A percentile compares a stretch with the other conserved stretches of the same genome.
phyloP scores from a whole-genome alignment of 2,888 invertebrate species.

The Parapristionchus giblindavisi region DNA sequence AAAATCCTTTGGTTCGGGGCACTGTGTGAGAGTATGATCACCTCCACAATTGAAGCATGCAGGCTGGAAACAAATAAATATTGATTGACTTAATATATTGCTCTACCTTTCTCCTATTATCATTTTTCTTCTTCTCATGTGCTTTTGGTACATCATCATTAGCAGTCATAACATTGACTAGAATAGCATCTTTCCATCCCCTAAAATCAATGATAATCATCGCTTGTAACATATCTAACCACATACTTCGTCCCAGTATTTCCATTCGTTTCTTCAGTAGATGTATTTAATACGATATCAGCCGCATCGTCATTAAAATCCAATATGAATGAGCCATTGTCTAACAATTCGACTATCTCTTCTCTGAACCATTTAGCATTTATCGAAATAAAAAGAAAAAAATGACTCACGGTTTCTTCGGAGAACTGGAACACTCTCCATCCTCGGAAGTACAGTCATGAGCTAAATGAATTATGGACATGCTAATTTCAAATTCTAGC shows the following conservation, averaged over 20 bases:
- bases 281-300: constrained; percentile 10
- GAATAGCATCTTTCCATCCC: not conserved
- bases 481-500: too few relatives aligned
- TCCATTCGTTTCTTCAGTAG: not conserved
- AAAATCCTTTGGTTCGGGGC: constrained; percentile 34
- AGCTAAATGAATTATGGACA: too few relatives aligned
- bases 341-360: constrained; percentile 15
- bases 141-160: not conserved
- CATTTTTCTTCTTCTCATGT: not conserved
- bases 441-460: too few relatives aligned
- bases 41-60: constrained; percentile 29
- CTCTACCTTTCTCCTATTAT: constrained; percentile 20
- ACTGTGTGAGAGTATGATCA: constrained; percentile 7
- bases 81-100: not conserved
- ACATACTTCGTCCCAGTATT: not conserved
- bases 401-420: not conserved
- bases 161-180: not conserved
- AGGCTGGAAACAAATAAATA: not conserved
- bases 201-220: not conserved
- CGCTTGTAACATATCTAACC: not conserved
- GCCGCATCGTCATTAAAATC: constrained; percentile 16
- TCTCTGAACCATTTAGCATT: not conserved
- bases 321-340: constrained; percentile 11
- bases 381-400: not conserved
- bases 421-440: constrained; percentile 34